phyloP scores from a whole-genome alignment of 2,888 invertebrate species.

The Melanotus villosus region DNA sequence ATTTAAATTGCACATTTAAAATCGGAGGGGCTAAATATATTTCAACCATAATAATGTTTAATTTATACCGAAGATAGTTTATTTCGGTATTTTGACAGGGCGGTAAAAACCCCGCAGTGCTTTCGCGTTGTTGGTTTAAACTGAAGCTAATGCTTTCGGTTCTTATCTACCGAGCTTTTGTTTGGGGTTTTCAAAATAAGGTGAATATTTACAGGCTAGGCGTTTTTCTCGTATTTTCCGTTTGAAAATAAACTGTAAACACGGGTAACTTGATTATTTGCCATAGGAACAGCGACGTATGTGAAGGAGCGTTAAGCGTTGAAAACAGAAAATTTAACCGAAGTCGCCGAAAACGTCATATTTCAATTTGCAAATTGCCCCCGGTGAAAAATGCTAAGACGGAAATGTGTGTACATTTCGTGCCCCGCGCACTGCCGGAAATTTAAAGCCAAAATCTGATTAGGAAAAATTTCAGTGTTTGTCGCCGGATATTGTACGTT shows the following conservation, averaged over 20 bases:
- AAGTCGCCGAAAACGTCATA: conserved; percentile 29
- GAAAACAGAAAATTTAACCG: conserved; percentile 9
- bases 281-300: background rate
- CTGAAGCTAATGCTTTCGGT: conserved; percentile 1
- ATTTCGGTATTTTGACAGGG: background rate
- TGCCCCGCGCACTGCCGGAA: conserved; percentile 52
- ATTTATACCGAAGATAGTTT: conserved; percentile 13
- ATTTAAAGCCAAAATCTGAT: conserved; percentile 61
- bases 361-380: conserved; percentile 44
- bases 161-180: background rate
- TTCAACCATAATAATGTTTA: background rate
- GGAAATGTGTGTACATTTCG: conserved; percentile 40
- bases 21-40: background rate
- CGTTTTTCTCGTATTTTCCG: too few species aligned
- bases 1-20: conserved; percentile 12
- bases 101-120: background rate
- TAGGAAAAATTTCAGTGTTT: conserved; percentile 66
- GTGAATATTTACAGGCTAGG: too few species aligned
- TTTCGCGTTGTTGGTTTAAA: too few species aligned
- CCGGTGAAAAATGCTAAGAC: conserved; percentile 37
- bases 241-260: background rate
- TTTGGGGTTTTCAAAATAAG: too few species aligned
- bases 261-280: background rate
- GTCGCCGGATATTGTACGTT: conserved; percentile 66
- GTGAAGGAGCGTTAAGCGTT: background rate